Conservation (phyloP, 1,140 invertebrate species). For the Drosophila fuyamai region DNA sequence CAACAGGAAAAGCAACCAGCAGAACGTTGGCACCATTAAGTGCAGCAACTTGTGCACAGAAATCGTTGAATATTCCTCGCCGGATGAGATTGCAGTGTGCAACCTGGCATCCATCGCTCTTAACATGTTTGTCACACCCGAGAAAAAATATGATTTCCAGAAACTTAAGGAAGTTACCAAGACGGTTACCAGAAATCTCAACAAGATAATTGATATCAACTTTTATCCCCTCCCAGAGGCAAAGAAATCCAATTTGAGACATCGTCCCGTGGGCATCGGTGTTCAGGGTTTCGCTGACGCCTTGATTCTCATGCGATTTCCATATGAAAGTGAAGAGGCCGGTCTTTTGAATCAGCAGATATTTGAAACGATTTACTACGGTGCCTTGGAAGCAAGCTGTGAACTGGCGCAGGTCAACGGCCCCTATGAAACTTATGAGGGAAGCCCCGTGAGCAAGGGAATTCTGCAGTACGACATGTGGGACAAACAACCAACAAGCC, state of each 20-base stretch:
- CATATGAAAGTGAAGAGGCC: constrained; percentile 95
- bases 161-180: constrained; percentile 96
- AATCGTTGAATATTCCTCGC: constrained; percentile 96
- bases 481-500: constrained; percentile 92
- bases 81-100: constrained; percentile 98
- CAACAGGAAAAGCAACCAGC: constrained; percentile 98
- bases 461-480: constrained; percentile 99
- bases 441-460: constrained; percentile 97
- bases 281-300: constrained; percentile 98
- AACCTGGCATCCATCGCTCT: constrained; percentile 99
- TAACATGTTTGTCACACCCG: constrained; percentile 96
- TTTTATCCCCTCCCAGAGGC: constrained; percentile 97
- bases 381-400: constrained; percentile 98
- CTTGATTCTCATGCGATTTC: constrained; percentile 97
- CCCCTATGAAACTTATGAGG: constrained; percentile 95
- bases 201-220: constrained; percentile 99
- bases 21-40: constrained; percentile 99
- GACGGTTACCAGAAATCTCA: constrained; percentile 96
- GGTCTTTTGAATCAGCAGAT: constrained; percentile 96
- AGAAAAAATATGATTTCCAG: constrained; percentile 94
- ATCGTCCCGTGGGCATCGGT: constrained; percentile 98
- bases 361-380: constrained; percentile 99
- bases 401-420: constrained; percentile 96
- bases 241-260: constrained; percentile 94
- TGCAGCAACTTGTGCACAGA: constrained; percentile 99